Percentiles rank a stretch among this genome's conserved stretches.
These are phyloP conservation scores for Amblyraja radiata DNA, from an alignment of 2,797 vertebrate species.

Conservation along the genomic window DNA sequence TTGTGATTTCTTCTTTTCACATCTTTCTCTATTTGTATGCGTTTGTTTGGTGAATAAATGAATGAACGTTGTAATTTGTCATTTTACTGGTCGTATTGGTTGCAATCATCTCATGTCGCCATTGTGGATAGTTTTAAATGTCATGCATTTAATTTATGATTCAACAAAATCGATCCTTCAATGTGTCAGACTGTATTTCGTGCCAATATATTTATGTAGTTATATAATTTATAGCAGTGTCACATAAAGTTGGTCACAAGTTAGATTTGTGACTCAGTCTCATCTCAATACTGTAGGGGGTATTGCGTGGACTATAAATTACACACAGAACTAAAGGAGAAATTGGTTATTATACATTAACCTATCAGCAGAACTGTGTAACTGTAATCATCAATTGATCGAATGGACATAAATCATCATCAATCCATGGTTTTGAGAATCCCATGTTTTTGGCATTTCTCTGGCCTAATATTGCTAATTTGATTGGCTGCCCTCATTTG, in stretches of 20 bases:
- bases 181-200: background rate
- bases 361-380: background rate
- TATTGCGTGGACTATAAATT: background rate
- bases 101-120: background rate
- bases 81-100: background rate
- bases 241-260: background rate
- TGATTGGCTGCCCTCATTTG: background rate
- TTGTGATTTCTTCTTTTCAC: background rate
- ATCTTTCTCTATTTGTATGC: background rate
- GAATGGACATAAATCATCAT: background rate
- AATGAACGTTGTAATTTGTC: background rate
- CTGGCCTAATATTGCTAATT: background rate
- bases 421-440: background rate
- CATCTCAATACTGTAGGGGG: background rate
- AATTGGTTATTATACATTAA: background rate
- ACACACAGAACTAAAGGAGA: background rate
- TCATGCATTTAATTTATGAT: background rate
- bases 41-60: background rate
- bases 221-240: background rate
- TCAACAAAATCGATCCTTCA: background rate
- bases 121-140: conserved; percentile 12
- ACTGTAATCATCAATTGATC: background rate
- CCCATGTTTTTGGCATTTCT: background rate
- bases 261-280: background rate
- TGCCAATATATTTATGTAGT: background rate